Conservation (phyloP, 2,113 vertebrate genomes). For the Ursus arctos region DNA sequence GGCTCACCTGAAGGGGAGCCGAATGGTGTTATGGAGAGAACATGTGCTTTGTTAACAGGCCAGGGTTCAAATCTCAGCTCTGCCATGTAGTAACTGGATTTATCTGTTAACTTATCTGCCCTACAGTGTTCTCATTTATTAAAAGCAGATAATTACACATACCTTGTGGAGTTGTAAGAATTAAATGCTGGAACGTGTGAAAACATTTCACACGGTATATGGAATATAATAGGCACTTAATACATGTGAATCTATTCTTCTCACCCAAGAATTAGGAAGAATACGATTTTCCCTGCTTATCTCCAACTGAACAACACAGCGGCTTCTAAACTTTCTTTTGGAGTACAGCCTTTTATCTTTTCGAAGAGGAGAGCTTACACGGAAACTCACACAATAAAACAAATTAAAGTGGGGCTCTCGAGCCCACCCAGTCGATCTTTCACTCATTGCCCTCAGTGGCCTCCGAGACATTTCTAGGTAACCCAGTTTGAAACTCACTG, state of each 20-base stretch:
- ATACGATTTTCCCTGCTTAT: background rate
- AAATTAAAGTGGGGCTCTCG: background rate
- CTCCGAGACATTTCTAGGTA: background rate
- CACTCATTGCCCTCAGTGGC: background rate
- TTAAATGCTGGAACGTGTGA: background rate
- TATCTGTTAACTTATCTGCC: background rate
- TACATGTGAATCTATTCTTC: background rate
- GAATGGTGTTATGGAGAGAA: background rate
- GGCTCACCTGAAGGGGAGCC: background rate
- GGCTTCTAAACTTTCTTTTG: background rate
- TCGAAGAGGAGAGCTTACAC: background rate
- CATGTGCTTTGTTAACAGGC: background rate
- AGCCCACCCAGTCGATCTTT: background rate
- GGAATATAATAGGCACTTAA: background rate
- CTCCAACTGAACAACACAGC: slow-evolving; percentile 1
- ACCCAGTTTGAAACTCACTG: background rate
- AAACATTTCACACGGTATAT: background rate
- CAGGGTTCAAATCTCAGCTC: background rate
- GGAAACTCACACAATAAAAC: background rate
- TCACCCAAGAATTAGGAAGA: background rate
- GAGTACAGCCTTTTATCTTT: background rate
- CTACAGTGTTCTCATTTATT: background rate
- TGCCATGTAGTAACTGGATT: background rate
- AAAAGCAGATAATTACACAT: background rate
- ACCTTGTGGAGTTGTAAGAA: background rate